Evolutionary conservation across 2,797 vertebrate species (phyloP).

Genomic region (Eidolon dupreanum): DNA sequence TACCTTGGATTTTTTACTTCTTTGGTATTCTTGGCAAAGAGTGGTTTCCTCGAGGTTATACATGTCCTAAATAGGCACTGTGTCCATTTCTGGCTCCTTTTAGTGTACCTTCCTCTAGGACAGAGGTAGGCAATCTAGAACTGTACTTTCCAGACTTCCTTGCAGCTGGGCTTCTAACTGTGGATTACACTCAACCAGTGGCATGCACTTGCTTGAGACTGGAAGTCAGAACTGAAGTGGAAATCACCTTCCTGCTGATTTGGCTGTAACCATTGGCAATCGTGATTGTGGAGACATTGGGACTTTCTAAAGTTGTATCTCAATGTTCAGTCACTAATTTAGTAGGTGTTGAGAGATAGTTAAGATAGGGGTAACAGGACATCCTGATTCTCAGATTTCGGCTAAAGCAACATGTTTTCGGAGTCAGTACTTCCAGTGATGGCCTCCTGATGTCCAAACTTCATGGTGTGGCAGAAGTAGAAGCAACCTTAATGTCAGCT

Average conservation of each 20-base stretch:
- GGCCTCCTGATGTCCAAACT: not conserved
- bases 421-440: fast-evolving
- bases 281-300: not conserved
- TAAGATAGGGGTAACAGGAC: not conserved
- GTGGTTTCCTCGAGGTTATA: not conserved
- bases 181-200: not conserved
- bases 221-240: not conserved
- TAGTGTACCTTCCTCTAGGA: not conserved
- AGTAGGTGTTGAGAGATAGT: fast-evolving
- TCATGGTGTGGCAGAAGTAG: fast-evolving
- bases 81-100: not conserved
- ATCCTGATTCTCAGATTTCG: not conserved
- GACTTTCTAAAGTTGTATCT: not conserved
- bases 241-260: not conserved
- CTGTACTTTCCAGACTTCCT: not conserved
- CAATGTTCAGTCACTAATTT: not conserved
- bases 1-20: not conserved
- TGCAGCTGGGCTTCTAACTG: not conserved
- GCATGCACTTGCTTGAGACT: not conserved
- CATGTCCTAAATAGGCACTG: not conserved
- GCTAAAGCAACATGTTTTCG: not conserved
- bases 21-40: not conserved
- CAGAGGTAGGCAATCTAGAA: not conserved
- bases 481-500: not conserved
- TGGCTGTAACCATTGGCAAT: not conserved